Conservation (phyloP, 2,888 invertebrate species). For the Lasioglossum pauxillum region DNA sequence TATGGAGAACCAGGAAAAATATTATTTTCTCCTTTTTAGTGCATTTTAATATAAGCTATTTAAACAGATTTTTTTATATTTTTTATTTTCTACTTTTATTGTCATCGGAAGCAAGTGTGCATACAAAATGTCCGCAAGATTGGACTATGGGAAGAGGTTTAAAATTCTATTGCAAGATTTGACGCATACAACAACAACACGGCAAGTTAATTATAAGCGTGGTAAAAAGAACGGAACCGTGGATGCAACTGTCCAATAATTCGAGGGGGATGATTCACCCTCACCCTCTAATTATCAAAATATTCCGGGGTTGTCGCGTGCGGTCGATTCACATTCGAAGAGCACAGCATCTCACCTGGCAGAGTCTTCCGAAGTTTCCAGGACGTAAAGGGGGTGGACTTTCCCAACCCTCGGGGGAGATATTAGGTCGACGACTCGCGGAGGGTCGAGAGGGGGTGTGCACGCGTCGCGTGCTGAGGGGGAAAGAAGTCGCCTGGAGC, state of each 20-base stretch:
- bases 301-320: neutral
- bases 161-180: no score
- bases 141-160: no score
- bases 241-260: neutral
- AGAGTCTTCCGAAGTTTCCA: neutral
- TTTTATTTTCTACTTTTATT: no score
- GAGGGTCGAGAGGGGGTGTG: neutral
- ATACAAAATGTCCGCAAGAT: no score
- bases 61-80: no score
- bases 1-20: no score
- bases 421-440: constrained; percentile 36
- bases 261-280: neutral
- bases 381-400: neutral
- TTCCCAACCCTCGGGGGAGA: neutral
- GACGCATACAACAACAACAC: no score
- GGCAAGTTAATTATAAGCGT: no score
- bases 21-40: no score
- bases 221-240: neutral
- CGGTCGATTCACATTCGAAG: neutral
- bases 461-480: neutral
- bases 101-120: no score
- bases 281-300: neutral
- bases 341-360: neutral
- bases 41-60: no score
- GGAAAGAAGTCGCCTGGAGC: constrained; percentile 34